Percentiles rank a stretch among this genome's conserved stretches.
phyloP scores from a whole-genome alignment of 2,797 vertebrate genomes.

The Nannoperca australis region DNA sequence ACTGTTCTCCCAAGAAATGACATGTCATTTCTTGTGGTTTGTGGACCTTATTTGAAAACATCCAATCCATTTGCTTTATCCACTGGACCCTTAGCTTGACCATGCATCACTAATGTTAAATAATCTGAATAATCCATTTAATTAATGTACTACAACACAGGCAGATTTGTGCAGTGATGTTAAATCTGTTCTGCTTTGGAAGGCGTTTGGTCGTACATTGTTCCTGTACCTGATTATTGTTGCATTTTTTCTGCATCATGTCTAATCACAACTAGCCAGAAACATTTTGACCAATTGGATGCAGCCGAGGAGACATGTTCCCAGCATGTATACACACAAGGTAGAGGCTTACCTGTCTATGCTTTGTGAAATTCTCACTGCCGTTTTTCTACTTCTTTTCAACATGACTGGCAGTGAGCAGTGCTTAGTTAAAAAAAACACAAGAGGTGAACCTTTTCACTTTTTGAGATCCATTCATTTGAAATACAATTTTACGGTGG shows the following conservation, averaged over 20 bases:
- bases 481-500: slow-evolving; percentile 6
- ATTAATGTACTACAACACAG: slow-evolving; percentile 24
- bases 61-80: background rate
- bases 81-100: slow-evolving; percentile 27
- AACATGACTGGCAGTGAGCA: background rate
- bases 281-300: background rate
- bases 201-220: background rate
- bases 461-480: slow-evolving; percentile 15
- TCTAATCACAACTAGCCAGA: background rate
- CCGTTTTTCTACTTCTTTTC: background rate
- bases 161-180: slow-evolving; percentile 27
- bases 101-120: slow-evolving; percentile 47
- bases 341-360: background rate
- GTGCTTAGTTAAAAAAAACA: background rate
- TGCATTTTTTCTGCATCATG: slow-evolving; percentile 8
- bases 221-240: slow-evolving; percentile 8
- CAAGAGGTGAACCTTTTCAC: background rate
- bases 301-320: background rate
- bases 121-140: slow-evolving; percentile 43
- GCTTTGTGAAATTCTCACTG: background rate
- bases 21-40: background rate
- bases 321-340: background rate
- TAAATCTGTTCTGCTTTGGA: slow-evolving; percentile 38
- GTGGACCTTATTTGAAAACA: background rate
- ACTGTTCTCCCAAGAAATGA: background rate